Conservation (phyloP, 2,113 vertebrate species). For the Gorsachius goisagi region DNA sequence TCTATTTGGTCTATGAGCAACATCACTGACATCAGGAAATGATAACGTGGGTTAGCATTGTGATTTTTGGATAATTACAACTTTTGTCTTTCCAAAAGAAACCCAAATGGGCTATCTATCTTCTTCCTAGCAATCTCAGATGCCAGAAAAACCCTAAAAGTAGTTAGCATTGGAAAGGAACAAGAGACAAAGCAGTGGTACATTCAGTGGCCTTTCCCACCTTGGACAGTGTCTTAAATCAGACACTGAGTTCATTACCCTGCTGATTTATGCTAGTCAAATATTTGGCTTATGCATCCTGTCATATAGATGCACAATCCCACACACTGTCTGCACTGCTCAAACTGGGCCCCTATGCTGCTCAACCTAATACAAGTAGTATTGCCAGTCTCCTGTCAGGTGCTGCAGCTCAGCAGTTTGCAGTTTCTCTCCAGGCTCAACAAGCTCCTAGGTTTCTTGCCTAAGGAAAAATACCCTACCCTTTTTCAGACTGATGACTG, state of each 20-base stretch:
- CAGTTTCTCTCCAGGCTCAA: neutral
- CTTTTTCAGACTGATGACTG: neutral
- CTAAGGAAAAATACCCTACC: neutral
- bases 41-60: neutral
- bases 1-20: neutral
- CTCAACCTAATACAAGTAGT: too few relatives aligned
- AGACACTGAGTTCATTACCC: neutral
- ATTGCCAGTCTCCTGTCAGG: neutral
- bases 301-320: neutral
- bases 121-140: neutral
- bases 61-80: constrained; percentile 56
- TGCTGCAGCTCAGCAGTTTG: neutral
- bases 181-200: neutral
- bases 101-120: neutral
- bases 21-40: constrained; percentile 20
- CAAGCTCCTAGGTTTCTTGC: neutral
- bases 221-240: neutral
- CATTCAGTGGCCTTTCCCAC: neutral
- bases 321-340: neutral
- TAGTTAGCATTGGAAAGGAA: constrained; percentile 16
- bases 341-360: neutral
- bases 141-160: constrained; percentile 7
- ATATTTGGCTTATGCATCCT: neutral
- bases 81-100: constrained; percentile 34
- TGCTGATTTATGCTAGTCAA: neutral